Evolutionary conservation across 2,797 vertebrate genomes (phyloP), one percentile per base, ranked within the genome.

Genomic region (Arctocebus calabarensis): DNA sequence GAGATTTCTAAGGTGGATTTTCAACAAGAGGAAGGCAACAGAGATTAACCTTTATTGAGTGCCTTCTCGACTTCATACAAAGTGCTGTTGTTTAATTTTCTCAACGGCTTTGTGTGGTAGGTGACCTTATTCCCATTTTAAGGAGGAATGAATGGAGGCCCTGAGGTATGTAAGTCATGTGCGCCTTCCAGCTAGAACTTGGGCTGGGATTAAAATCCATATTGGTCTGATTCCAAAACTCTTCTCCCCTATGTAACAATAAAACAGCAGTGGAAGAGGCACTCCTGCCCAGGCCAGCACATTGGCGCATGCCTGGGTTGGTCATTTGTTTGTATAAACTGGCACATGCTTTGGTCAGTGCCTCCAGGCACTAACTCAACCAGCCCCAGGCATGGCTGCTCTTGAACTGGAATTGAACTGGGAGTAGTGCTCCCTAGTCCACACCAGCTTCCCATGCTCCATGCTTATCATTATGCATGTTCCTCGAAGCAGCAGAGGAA

Each of bases 1-100:
- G 90, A 90, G 52, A 66, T 91, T 90, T 94, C 64, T 66, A 62
- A 91, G 59, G 23, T 66, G 17, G n/a, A 32, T 52, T 79, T 94
- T 92, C n/a, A 88, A 43, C n/a, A 71, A 34, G 40, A 40, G 13
- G 83, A 92, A 86, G 14, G 55, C 62, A 91, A 75, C 10, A 12
- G 29, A 43, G 43, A 66, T 93, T 40, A 62, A 70, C 34, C 13
- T 84, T 91, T 34, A 64, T 12, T 13, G 5, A 43, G 10, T 29
- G 3, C 57, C 37, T 85, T 77, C 40, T 85, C 17, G 88, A 48
- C 16, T 40, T 91, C 55, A 34, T 43, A 52, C 8, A 16, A 32
- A 32, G 48, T 12, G 3, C 1, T 73, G 23, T 91, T 48, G 34
- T 43, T 82, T 82, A 73, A n/a, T 87, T 93, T 81, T 75, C 43